Conservation (phyloP, 2,888 invertebrate species). For the Ornithoptera alexandrae region DNA sequence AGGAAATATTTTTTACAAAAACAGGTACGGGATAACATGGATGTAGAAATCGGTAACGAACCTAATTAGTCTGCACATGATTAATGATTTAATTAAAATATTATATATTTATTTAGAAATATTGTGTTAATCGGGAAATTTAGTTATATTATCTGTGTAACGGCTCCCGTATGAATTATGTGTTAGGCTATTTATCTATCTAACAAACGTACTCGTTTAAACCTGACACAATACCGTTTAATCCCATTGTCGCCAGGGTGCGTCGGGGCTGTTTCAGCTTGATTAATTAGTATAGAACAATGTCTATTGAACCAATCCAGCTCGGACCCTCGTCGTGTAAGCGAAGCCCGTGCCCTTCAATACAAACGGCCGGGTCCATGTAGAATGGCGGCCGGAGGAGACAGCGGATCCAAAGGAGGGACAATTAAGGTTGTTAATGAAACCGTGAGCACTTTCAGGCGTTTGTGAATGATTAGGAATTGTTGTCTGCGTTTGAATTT, state of each 20-base stretch:
- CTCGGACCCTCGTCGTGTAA: not conserved
- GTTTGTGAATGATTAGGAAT: slow-evolving; percentile 47
- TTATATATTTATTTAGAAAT: no score
- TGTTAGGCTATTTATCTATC: slow-evolving; percentile 33
- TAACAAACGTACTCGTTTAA: slow-evolving; percentile 43
- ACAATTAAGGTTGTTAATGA: slow-evolving; percentile 56
- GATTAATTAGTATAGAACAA: slow-evolving; percentile 67
- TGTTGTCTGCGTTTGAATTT: slow-evolving; percentile 33
- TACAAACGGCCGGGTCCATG: slow-evolving; percentile 28
- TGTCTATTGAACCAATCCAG: slow-evolving; percentile 33
- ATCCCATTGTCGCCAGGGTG: slow-evolving; percentile 55
- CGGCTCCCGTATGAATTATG: slow-evolving; percentile 31
- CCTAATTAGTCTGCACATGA: no score
- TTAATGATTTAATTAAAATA: no score
- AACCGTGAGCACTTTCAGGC: slow-evolving; percentile 47
- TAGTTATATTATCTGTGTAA: slow-evolving; percentile 11
- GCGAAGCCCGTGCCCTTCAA: not conserved
- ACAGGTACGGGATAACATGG: no score
- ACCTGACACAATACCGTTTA: slow-evolving; percentile 63
- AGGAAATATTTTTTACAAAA: no score
- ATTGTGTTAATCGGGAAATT: not conserved
- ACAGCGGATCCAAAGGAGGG: slow-evolving; percentile 42
- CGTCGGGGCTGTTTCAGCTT: slow-evolving; percentile 51
- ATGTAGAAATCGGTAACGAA: no score
- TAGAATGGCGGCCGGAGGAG: slow-evolving; percentile 34